Percentiles rank a stretch among this genome's conserved stretches.
phyloP scores from a whole-genome alignment of 2,113 vertebrate genomes.

The Hystrix cristata region DNA sequence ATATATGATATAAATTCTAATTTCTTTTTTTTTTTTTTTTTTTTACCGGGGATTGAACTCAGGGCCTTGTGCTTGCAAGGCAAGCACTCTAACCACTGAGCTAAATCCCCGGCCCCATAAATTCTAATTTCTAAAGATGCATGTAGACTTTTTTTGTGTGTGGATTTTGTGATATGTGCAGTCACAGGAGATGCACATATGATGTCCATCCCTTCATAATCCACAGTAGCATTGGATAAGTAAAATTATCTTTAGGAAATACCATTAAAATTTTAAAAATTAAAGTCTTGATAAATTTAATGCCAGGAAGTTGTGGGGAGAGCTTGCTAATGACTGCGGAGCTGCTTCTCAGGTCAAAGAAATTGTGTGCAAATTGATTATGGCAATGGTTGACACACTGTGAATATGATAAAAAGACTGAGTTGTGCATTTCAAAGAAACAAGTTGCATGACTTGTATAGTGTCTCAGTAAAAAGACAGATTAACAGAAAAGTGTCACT shows the following conservation, averaged over 20 bases:
- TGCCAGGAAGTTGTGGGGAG: background rate
- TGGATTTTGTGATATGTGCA: conserved; percentile 77
- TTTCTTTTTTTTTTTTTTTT: no score
- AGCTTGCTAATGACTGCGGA: no score
- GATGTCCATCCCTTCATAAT: conserved; percentile 86
- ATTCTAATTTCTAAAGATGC: conserved; percentile 90
- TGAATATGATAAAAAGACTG: background rate
- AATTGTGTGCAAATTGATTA: background rate
- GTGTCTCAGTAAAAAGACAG: background rate
- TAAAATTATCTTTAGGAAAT: conserved; percentile 89
- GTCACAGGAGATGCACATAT: conserved; percentile 87
- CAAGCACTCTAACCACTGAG: no score
- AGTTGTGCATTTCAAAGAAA: background rate
- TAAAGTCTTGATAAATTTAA: background rate
- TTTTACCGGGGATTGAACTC: no score
- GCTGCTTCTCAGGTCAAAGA: background rate
- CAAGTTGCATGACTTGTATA: accelerated
- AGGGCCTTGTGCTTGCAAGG: no score
- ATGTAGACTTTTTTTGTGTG: conserved; percentile 88
- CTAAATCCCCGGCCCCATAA: conserved; percentile 69
- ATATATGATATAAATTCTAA: no score
- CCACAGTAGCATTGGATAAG: conserved; percentile 87
- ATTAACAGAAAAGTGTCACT: accelerated
- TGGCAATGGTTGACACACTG: accelerated
- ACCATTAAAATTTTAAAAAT: background rate